phyloP scores from a whole-genome alignment of 37 sponge, comb jelly and placozoan species.

The Spongia lamella region DNA sequence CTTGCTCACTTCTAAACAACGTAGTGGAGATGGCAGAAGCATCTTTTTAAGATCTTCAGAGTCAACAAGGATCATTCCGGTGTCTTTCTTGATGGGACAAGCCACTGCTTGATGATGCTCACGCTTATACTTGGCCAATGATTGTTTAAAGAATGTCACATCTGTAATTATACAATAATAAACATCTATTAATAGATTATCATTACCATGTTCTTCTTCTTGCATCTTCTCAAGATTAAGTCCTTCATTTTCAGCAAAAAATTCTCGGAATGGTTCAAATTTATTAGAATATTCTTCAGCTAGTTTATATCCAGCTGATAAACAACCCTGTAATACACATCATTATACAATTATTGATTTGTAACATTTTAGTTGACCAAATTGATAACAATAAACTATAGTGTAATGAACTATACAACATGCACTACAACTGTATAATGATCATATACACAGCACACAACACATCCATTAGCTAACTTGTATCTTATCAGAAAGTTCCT shows the following conservation, averaged over 20 bases:
- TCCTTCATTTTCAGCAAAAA: slow-evolving; percentile 79
- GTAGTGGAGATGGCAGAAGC: slow-evolving; percentile 89
- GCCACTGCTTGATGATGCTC: slow-evolving; percentile 77
- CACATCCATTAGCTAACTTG: slow-evolving; percentile 56
- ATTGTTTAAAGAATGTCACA: slow-evolving; percentile 80
- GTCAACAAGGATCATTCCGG: slow-evolving; percentile 87
- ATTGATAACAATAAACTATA: too few relatives aligned
- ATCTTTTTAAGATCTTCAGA: slow-evolving; percentile 66
- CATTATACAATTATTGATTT: too few relatives aligned
- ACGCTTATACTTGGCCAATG: slow-evolving; percentile 77
- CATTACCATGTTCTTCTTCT: slow-evolving; percentile 84
- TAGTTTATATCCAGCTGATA: slow-evolving; percentile 68
- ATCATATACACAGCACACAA: background rate
- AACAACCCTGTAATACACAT: slow-evolving; percentile 2
- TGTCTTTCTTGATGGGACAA: slow-evolving; percentile 71
- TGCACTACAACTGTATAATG: background rate
- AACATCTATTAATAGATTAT: background rate
- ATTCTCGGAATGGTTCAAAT: slow-evolving; percentile 91
- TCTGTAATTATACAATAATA: slow-evolving; percentile 52
- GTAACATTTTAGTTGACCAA: too few relatives aligned
- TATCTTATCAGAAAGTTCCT: slow-evolving; percentile 47
- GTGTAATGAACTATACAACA: background rate
- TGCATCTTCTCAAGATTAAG: slow-evolving; percentile 65
- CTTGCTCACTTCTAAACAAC: slow-evolving; percentile 76
- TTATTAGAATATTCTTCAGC: slow-evolving; percentile 83